Conservation (phyloP, 2,888 invertebrate genomes). For the Chalcis sispes region DNA sequence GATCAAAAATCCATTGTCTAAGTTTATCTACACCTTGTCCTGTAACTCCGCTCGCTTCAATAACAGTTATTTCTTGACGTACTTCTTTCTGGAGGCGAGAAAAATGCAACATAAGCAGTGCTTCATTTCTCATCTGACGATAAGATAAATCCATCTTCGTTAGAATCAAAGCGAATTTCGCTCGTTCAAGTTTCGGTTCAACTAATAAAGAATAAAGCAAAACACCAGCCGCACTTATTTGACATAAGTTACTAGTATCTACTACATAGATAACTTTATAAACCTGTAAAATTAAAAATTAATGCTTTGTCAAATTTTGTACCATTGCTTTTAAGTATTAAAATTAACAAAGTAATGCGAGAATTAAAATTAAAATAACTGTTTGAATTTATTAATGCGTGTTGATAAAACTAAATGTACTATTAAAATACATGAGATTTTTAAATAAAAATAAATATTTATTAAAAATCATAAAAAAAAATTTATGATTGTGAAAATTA, state of each 20-base stretch:
- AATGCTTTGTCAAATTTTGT: too few species aligned
- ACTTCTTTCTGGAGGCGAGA: constrained; percentile 83
- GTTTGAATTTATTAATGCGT: too few species aligned
- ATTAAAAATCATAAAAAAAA: too few species aligned
- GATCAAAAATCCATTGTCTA: constrained; percentile 79
- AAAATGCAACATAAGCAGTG: constrained; percentile 88
- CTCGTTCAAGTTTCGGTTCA: constrained; percentile 82
- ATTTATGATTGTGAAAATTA: too few species aligned
- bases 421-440: too few species aligned
- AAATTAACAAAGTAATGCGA: too few species aligned
- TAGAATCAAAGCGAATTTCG: constrained; percentile 83
- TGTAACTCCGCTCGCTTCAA: constrained; percentile 86
- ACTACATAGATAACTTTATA: constrained; percentile 85
- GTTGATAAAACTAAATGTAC: too few species aligned
- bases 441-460: too few species aligned
- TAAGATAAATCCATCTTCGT: constrained; percentile 92
- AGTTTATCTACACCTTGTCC: constrained; percentile 84
- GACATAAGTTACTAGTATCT: constrained; percentile 90
- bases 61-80: constrained; percentile 81
- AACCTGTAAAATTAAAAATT: constrained; percentile 60
- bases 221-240: constrained; percentile 90
- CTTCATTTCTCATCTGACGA: constrained; percentile 91
- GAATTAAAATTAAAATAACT: too few species aligned
- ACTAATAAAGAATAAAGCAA: constrained; percentile 86
- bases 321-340: too few species aligned